Conservation (phyloP, 2,113 vertebrate species). For the Ascaphus truei region DNA sequence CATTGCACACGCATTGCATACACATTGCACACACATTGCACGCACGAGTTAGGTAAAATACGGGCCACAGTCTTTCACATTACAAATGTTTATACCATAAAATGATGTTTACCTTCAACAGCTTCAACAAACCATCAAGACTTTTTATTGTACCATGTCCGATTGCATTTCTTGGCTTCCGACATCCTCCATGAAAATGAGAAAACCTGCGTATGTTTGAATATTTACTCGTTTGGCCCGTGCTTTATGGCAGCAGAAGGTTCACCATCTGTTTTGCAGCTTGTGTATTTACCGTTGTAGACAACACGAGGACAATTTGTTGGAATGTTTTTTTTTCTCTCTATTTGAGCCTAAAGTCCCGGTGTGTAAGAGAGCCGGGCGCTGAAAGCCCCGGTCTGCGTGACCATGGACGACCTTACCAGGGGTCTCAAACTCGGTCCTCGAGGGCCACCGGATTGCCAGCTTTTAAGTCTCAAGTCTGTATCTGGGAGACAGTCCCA, state of each 20-base stretch:
- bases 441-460: too few species aligned
- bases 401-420: background rate
- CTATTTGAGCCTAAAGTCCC: background rate
- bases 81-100: background rate
- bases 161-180: background rate
- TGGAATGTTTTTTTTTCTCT: conserved; percentile 8
- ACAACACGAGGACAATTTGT: background rate
- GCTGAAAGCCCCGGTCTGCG: background rate
- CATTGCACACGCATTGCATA: too few species aligned
- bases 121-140: background rate
- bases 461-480: too few species aligned
- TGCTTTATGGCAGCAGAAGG: background rate
- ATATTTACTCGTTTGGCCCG: background rate
- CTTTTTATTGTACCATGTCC: background rate
- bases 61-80: background rate
- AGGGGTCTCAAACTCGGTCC: too few species aligned
- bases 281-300: background rate
- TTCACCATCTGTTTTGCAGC: conserved; percentile 5
- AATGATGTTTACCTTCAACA: background rate
- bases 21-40: too few species aligned
- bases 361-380: background rate
- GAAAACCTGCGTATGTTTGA: background rate
- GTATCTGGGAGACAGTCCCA: too few species aligned
- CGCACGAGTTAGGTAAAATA: too few species aligned
- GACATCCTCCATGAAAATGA: background rate